Evolutionary conservation across 2,888 invertebrate species (phyloP).

Genomic region (Drosophila mimica): DNA sequence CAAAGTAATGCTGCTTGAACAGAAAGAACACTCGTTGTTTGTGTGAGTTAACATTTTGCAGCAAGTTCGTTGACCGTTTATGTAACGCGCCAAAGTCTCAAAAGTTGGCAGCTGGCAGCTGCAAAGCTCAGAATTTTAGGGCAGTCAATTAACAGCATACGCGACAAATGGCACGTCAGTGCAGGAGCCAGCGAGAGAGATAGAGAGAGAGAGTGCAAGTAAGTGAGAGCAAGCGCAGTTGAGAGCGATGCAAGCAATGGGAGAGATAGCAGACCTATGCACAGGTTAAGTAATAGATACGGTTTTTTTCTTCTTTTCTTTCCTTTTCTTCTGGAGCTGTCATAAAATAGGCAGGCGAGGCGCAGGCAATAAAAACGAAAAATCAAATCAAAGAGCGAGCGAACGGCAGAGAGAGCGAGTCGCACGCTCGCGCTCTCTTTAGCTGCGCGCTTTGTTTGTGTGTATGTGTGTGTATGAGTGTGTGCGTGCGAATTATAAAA

Average conservation of each 20-base stretch:
- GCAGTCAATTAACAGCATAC: slow-evolving; percentile 59
- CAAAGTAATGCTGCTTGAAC: background rate
- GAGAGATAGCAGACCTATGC: slow-evolving; percentile 31
- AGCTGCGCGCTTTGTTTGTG: slow-evolving; percentile 11
- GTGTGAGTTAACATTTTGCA: slow-evolving; percentile 5
- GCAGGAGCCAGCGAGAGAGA: slow-evolving; percentile 11
- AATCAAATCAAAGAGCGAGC: slow-evolving; percentile 49
- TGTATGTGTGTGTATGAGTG: slow-evolving; percentile 13
- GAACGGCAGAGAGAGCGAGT: background rate
- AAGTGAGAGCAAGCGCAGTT: slow-evolving; percentile 9
- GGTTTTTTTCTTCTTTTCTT: slow-evolving; percentile 31
- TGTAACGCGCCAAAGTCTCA: slow-evolving; percentile 59
- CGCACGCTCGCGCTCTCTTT: slow-evolving; percentile 13
- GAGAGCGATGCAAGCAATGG: slow-evolving; percentile 37
- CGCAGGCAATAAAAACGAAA: slow-evolving; percentile 50
- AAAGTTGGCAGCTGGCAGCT: slow-evolving; percentile 41
- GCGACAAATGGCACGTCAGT: slow-evolving; percentile 66
- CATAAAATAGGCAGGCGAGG: slow-evolving; percentile 41
- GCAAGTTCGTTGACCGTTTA: slow-evolving; percentile 65
- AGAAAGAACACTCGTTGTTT: background rate
- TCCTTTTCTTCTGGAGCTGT: slow-evolving; percentile 41
- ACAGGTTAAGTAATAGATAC: slow-evolving; percentile 72
- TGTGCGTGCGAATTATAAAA: slow-evolving; percentile 71
- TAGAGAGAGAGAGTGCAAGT: slow-evolving; percentile 23
- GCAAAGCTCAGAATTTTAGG: slow-evolving; percentile 62